Base-by-base conservation (phyloP, 2,797 vertebrate species). In the Lophotriccus pileatus region DNA sequence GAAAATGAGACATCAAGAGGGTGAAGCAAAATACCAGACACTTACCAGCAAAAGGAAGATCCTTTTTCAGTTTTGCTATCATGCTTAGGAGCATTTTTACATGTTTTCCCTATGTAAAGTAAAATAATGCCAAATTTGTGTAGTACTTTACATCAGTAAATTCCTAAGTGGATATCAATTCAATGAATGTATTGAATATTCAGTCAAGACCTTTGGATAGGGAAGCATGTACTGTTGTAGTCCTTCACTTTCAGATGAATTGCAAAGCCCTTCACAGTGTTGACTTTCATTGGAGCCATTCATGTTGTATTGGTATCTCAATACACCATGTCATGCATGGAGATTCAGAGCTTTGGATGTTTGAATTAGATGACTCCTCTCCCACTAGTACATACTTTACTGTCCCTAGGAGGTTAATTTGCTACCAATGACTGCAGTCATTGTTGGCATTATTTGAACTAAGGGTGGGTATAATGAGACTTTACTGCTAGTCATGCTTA, bases 1-100 rank as follows among this genome's bases (percentile, higher is more conserved):
- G 66, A 92, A 92, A 95, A 91, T 83, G 84, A 89, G 87, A 47
- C 50, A 81, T 85, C 39, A 63, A 62, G 75, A 78, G 58, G 36
- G 30, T 83, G 74, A 93, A 81, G 34, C 39, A 83, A 90, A 84
- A 67, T 88, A 80, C 15, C 60, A 80, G 50, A 49, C 90, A 28
- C 37, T 27, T 86, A 30, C 32, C 66, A 36, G 72, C 47, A 66
- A 52, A 78, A 86, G 32, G 7, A 93, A 66, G 81, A 46, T 34
- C 30, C 14, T 70, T 39, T 67, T 91, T 93, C 25, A 60, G 7
- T 68, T 91, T 85, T 87, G 43, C 58, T 91, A 2, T 58, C 21
- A 23, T 75, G 17, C 58, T 92, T 89, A 74, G 79, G 58, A 92
- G n/a, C 27, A 22, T 81, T 90, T 80, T 43, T 60, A 55, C 6